These are phyloP conservation scores for Ceratina japonica DNA, from an alignment of 1,140 invertebrate species.

Conservation along the genomic window DNA sequence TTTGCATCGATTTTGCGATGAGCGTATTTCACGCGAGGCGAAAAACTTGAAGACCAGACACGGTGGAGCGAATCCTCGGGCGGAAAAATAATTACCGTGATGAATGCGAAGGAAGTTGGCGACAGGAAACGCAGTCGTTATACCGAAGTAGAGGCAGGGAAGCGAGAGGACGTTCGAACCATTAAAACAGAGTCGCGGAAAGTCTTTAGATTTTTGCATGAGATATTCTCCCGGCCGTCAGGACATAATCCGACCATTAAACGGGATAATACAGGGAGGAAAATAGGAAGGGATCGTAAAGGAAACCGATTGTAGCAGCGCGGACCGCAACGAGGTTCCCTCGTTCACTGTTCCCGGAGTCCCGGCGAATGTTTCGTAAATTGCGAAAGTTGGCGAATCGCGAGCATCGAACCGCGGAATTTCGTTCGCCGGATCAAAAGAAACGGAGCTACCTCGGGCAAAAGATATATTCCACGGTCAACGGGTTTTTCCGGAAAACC, in stretches of 20 bases:
- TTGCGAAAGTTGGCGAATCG: slow-evolving; percentile 41
- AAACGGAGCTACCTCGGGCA: not conserved
- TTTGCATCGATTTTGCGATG: not conserved
- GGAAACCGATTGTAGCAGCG: slow-evolving; percentile 13
- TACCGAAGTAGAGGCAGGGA: not conserved
- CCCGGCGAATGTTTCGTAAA: slow-evolving; percentile 39
- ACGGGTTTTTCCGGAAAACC: slow-evolving; percentile 33
- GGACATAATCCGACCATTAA: slow-evolving; percentile 45
- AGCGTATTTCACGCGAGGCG: too few relatives aligned
- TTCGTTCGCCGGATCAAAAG: slow-evolving; percentile 34
- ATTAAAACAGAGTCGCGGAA: slow-evolving; percentile 15
- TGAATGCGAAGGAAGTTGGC: not conserved
- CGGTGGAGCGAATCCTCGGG: too few relatives aligned
- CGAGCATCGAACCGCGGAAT: slow-evolving; percentile 16
- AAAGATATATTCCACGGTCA: slow-evolving; percentile 42
- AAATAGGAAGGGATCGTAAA: slow-evolving; percentile 27
- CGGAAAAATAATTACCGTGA: too few relatives aligned
- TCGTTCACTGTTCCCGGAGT: not conserved
- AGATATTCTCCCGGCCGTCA: slow-evolving; percentile 20
- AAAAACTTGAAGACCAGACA: not conserved
- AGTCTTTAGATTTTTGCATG: slow-evolving; percentile 18
- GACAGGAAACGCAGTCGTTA: not conserved
- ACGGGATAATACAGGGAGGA: slow-evolving; percentile 25
- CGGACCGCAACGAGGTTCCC: not conserved
- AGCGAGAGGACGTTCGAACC: not conserved